Conservation (phyloP, 2,888 invertebrate species). For the Morpho helenor region DNA sequence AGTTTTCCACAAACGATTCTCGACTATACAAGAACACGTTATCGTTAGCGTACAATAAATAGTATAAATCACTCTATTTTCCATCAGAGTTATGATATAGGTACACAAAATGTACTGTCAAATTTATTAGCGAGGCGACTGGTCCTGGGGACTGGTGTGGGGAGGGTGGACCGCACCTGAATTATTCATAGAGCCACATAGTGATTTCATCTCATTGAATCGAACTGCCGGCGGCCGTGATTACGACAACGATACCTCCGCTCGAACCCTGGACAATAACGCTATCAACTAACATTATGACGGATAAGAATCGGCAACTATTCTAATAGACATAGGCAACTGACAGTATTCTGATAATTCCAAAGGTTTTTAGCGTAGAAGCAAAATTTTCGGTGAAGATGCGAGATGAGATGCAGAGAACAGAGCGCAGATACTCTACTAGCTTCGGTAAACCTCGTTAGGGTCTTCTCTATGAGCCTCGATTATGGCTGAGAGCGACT, state of each 20-base stretch:
- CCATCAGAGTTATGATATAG: slow-evolving; percentile 2
- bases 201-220: slow-evolving; percentile 79
- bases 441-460: too few relatives aligned
- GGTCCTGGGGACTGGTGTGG: slow-evolving; percentile 34
- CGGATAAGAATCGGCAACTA: slow-evolving; percentile 24
- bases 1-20: too few relatives aligned
- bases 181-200: slow-evolving; percentile 76
- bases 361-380: too few relatives aligned
- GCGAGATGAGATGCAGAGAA: too few relatives aligned
- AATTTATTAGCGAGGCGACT: slow-evolving; percentile 42
- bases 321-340: neutral
- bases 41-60: too few relatives aligned
- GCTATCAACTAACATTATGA: slow-evolving; percentile 49
- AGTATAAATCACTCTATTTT: too few relatives aligned
- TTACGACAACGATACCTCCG: slow-evolving; percentile 66
- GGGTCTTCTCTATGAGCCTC: too few relatives aligned
- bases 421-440: too few relatives aligned
- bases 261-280: slow-evolving; percentile 45
- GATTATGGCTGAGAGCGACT: too few relatives aligned
- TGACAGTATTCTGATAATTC: too few relatives aligned
- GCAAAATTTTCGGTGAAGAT: too few relatives aligned
- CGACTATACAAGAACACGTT: too few relatives aligned
- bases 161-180: slow-evolving; percentile 57
- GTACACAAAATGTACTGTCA: slow-evolving; percentile 33
- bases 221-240: slow-evolving; percentile 70